A percentile compares a stretch with the other conserved stretches of the same genome.
These are phyloP conservation scores for Xiphophorus maculatus DNA, from an alignment of 2,113 vertebrate species.

Conservation along the genomic window DNA sequence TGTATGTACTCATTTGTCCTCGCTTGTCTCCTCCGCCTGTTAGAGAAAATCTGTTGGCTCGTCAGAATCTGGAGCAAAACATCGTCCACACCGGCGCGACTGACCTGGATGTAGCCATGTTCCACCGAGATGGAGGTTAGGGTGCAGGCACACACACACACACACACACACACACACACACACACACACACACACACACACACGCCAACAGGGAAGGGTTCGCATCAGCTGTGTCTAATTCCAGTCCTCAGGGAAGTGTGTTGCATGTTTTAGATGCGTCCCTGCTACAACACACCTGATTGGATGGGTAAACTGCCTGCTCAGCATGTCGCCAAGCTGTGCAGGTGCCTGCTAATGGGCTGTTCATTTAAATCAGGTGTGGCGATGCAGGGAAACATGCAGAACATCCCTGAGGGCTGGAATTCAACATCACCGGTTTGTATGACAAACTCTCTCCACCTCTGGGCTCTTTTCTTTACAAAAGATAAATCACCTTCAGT, in stretches of 20 bases:
- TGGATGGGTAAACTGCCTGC: background rate
- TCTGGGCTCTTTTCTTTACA: background rate
- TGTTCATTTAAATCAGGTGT: background rate
- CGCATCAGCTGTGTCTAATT: background rate
- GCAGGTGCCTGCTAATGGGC: background rate
- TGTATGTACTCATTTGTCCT: constrained; percentile 1
- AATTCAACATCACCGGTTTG: too few relatives aligned
- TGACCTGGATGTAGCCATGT: constrained; percentile 96
- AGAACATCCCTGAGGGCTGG: background rate
- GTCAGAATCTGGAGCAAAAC: constrained; percentile 90
- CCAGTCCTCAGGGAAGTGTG: background rate
- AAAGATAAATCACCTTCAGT: background rate
- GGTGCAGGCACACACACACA: background rate
- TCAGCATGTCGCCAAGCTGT: background rate
- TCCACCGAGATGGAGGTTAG: constrained; percentile 93
- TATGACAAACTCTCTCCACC: background rate
- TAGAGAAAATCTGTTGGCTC: constrained; percentile 91
- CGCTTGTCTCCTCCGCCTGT: constrained; percentile 19
- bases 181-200: too few relatives aligned
- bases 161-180: too few relatives aligned
- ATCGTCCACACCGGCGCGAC: constrained; percentile 91
- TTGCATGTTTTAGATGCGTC: background rate
- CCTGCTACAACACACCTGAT: background rate
- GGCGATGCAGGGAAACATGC: background rate
- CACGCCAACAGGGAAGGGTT: background rate